Base-by-base conservation (phyloP, 2,888 invertebrate species). In the Emmelina monodactyla region DNA sequence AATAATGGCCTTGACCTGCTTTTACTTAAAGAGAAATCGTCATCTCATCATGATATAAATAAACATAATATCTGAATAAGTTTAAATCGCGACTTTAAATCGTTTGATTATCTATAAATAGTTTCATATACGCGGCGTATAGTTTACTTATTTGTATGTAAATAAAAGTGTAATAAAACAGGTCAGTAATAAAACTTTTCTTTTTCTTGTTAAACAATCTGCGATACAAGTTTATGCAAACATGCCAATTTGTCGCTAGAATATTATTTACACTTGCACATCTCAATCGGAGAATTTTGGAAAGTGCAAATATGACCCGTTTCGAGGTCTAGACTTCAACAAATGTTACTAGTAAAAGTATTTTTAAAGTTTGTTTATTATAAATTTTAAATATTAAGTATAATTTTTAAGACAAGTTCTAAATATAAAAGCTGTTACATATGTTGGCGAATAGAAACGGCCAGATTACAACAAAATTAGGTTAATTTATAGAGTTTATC, bases 271-370 rank as follows among this genome's bases (percentile, higher is more conserved):
- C 58, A 57, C 51, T 53, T 49, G 50, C 45, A 55, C 58, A 64
- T 66, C 65, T 70, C 71, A 59, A 67, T 71, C 63, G 68, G 62
- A 62, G 58, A 71, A 62, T 29, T 59, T 71, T 67, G 49, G 72
- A 78, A 76, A 78, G 78, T 72, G 54, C 64, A 73, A 76, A 76
- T 11, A 66, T 56, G 55, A 56, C 49, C 47, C 47, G 47, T 47
- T 53, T 57, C 50, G 52, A 58, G 56, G 62, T 64, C 60, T 62
- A 63, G 58, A 60, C 58, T 51, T 40, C 47, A 46, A 46, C 56
- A 58, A 54, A 51, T 10, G 25, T 25, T 52, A 46, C 43, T 37
- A 58, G 65, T 55, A 63, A 65, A 62, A 63, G 67, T 65, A 50
- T 52, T 35, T n/a, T n/a, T n/a, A n/a, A n/a, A n/a, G n/a, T n/a